Percentiles rank a stretch among this genome's conserved stretches.
Conservation (phyloP, 2,113 vertebrate species). For the Odocoileus hemionus region DNA sequence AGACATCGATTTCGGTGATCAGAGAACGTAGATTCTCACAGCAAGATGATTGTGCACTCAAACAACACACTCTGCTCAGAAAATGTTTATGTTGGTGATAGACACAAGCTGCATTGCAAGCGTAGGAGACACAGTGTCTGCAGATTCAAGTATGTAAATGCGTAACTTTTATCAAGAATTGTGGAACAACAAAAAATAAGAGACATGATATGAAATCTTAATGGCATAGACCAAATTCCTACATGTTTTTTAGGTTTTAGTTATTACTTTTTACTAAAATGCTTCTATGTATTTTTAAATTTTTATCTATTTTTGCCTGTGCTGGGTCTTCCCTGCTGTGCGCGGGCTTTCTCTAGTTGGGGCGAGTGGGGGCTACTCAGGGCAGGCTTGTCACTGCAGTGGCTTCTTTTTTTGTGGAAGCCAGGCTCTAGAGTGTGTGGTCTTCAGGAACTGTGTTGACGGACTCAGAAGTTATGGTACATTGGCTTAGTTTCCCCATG, state of each 20-base stretch:
- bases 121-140: background rate
- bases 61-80: too few relatives aligned
- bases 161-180: background rate
- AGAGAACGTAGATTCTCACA: background rate
- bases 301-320: background rate
- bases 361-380: background rate
- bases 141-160: background rate
- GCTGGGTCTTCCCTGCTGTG: background rate
- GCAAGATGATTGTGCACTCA: background rate
- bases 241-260: background rate
- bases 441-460: background rate
- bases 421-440: background rate
- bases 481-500: background rate
- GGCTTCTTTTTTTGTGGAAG: background rate
- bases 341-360: accelerated
- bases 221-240: background rate
- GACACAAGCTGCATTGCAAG: background rate
- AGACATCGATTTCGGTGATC: background rate
- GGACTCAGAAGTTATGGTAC: background rate
- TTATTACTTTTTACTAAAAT: background rate
- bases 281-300: background rate
- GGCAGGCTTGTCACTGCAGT: background rate
- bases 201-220: background rate
- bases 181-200: background rate
- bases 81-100: background rate